Evolutionary conservation across 2,888 invertebrate species (phyloP).

Genomic region (Drosophila mimica): DNA sequence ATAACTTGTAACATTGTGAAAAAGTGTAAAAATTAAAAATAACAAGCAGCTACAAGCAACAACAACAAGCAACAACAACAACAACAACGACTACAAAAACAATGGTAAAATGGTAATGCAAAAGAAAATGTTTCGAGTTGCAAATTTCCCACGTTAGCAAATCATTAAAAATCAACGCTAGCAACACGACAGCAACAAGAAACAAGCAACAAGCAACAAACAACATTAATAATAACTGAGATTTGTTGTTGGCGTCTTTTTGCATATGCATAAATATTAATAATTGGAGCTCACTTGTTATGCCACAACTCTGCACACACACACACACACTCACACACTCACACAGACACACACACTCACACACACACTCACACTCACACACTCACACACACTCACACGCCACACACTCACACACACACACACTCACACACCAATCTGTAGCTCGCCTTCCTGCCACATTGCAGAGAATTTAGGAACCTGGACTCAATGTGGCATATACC

Average conservation of each 20-base stretch:
- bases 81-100: slow-evolving; percentile 31
- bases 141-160: slow-evolving; percentile 74
- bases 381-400: neutral
- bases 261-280: slow-evolving; percentile 53
- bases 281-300: slow-evolving; percentile 44
- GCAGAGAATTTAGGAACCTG: neutral
- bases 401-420: neutral
- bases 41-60: slow-evolving; percentile 66
- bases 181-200: slow-evolving; percentile 33
- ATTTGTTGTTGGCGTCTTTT: slow-evolving; percentile 27
- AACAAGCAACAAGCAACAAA: slow-evolving; percentile 22
- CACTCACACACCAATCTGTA: neutral
- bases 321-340: neutral
- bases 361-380: neutral
- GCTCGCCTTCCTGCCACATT: neutral
- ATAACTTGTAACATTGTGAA: slow-evolving; percentile 68
- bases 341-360: neutral
- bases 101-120: slow-evolving; percentile 66
- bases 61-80: slow-evolving; percentile 29
- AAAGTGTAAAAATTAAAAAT: slow-evolving; percentile 75
- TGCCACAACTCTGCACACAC: slow-evolving; percentile 27
- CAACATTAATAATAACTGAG: slow-evolving; percentile 34
- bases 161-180: slow-evolving; percentile 71
- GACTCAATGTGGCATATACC: neutral
- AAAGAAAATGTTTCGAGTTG: slow-evolving; percentile 51